Percentiles rank a stretch among this genome's conserved stretches.
Evolutionary conservation across 1,140 invertebrate genomes (phyloP).

Genomic region (Pachypsylla venusta): DNA sequence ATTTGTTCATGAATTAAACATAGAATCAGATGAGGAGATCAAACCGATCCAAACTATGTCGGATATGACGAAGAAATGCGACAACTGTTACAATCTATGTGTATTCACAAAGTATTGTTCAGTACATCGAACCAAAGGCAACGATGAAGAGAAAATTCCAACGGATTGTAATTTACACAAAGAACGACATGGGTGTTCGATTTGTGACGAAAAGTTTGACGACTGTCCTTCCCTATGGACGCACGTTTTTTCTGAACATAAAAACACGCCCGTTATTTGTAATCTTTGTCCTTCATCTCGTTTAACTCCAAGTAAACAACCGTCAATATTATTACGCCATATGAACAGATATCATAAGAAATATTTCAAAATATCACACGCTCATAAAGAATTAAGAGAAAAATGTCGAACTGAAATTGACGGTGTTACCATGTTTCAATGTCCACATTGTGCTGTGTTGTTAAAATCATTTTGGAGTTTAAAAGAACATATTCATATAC

Average conservation of each 20-base stretch:
- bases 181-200: neutral
- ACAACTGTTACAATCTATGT: neutral
- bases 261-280: neutral
- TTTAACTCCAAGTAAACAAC: neutral
- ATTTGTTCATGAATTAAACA: neutral
- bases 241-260: neutral
- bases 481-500: constrained; percentile 26
- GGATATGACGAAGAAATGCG: too few species aligned
- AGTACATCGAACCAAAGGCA: neutral
- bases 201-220: neutral
- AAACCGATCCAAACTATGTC: too few species aligned
- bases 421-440: constrained; percentile 3
- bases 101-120: neutral
- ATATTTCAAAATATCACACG: neutral
- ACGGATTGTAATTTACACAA: neutral
- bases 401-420: neutral
- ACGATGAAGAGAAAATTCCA: neutral
- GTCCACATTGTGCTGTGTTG: constrained; percentile 8
- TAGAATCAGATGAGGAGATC: too few species aligned
- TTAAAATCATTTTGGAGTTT: constrained; percentile 3
- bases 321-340: neutral
- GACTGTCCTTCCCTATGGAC: constrained; percentile 1
- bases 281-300: neutral
- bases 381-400: neutral
- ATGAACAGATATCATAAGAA: neutral